These are phyloP conservation scores for Plumapathes pennacea DNA, from an alignment of 92 coral and sea anemone genomes.

Conservation along the genomic window DNA sequence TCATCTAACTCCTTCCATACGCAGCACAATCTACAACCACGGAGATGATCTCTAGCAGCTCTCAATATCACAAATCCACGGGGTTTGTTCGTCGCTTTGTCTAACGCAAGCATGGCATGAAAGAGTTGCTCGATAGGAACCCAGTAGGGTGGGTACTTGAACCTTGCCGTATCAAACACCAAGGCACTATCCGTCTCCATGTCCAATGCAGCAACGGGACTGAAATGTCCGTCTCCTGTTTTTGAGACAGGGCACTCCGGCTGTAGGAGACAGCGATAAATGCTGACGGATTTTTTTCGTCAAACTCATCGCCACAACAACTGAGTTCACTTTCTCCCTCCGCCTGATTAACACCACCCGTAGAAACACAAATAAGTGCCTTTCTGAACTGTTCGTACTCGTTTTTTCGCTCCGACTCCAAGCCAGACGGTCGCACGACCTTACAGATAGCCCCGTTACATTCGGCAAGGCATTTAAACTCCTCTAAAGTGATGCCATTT, in stretches of 20 bases:
- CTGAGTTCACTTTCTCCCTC: neutral
- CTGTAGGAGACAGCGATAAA: slow-evolving; percentile 63
- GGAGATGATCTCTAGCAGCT: slow-evolving; percentile 42
- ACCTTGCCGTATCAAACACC: slow-evolving; percentile 89
- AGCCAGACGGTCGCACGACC: slow-evolving; percentile 68
- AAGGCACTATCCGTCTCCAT: slow-evolving; percentile 66
- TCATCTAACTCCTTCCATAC: slow-evolving; percentile 18
- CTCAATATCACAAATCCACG: slow-evolving; percentile 63
- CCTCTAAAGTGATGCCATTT: slow-evolving; percentile 76
- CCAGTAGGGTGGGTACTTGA: slow-evolving; percentile 95
- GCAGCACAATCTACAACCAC: slow-evolving; percentile 63
- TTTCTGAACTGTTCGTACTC: slow-evolving; percentile 33
- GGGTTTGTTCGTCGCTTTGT: slow-evolving; percentile 67
- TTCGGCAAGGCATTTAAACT: slow-evolving; percentile 74
- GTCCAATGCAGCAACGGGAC: slow-evolving; percentile 90
- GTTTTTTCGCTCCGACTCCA: slow-evolving; percentile 5
- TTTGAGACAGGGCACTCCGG: slow-evolving; percentile 64
- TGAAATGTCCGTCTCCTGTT: slow-evolving; percentile 91
- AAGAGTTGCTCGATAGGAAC: slow-evolving; percentile 71
- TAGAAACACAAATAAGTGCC: slow-evolving; percentile 49
- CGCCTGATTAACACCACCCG: slow-evolving; percentile 24
- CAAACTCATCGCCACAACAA: neutral
- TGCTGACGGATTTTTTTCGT: slow-evolving; percentile 52
- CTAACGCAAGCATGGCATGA: slow-evolving; percentile 70
- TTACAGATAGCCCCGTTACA: slow-evolving; percentile 83